phyloP scores from a whole-genome alignment of 2,888 invertebrate genomes.

The Torymus tubicola region DNA sequence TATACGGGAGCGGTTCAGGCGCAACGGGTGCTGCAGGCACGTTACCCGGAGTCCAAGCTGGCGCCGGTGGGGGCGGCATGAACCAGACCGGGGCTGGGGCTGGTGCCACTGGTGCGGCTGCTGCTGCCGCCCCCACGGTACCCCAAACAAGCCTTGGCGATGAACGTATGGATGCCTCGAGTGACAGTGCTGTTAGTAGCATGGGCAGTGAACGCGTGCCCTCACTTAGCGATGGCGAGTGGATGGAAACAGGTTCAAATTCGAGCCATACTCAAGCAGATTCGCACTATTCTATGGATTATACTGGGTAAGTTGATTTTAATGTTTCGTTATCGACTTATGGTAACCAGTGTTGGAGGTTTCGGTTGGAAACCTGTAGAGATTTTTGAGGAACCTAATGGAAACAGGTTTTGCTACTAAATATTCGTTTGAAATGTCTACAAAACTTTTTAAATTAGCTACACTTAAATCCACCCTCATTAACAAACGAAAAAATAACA shows the following conservation, averaged over 20 bases:
- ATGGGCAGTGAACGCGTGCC: conserved; percentile 95
- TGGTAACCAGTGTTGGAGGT: too few species aligned
- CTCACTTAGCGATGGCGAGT: conserved; percentile 91
- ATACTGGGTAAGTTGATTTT: conserved; percentile 72
- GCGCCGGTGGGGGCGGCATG: conserved; percentile 59
- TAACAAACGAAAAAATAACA: too few species aligned
- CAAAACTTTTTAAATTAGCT: too few species aligned
- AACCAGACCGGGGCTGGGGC: too few species aligned
- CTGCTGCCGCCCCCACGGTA: conserved; percentile 78
- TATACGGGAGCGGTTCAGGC: conserved; percentile 65
- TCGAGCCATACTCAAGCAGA: conserved; percentile 83
- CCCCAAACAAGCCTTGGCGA: conserved; percentile 80
- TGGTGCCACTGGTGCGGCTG: conserved; percentile 90
- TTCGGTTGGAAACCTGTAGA: too few species aligned
- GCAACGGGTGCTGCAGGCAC: conserved; percentile 69
- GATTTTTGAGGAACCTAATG: too few species aligned
- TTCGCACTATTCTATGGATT: conserved; percentile 84
- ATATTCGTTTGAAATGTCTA: too few species aligned
- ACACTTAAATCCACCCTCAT: too few species aligned
- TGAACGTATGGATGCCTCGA: conserved; percentile 88
- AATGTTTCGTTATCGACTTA: too few species aligned
- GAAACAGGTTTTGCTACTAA: too few species aligned
- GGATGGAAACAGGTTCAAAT: conserved; percentile 92
- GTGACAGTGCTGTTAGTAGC: conserved; percentile 94
- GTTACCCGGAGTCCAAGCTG: conserved; percentile 68